phyloP scores from a whole-genome alignment of 2,113 vertebrate species.

The Albula goreensis region DNA sequence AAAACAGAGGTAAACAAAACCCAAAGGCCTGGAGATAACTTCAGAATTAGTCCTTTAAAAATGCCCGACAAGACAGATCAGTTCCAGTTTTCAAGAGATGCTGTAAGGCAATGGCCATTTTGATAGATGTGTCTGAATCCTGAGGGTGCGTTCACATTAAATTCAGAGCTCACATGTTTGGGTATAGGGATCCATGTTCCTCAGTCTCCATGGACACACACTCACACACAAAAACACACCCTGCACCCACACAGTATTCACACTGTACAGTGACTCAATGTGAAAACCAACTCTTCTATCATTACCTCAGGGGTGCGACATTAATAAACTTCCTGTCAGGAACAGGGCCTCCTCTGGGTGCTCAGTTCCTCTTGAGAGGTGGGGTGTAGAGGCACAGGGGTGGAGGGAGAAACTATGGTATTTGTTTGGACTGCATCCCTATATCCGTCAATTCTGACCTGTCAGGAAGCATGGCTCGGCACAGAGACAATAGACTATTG shows the following conservation, averaged over 20 bases:
- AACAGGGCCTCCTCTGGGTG: constrained; percentile 43
- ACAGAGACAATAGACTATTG: constrained; percentile 75
- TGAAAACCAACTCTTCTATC: constrained; percentile 29
- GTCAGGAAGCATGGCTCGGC: constrained; percentile 65
- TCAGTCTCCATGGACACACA: not conserved
- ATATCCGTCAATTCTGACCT: constrained; percentile 49
- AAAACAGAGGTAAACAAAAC: not conserved
- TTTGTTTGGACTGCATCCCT: constrained; percentile 68
- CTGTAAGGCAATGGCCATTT: not conserved
- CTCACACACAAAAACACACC: not conserved
- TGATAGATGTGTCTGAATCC: not conserved
- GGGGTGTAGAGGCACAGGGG: constrained; percentile 40
- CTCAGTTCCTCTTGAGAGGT: constrained; percentile 48
- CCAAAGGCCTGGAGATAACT: not conserved
- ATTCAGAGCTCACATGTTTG: not conserved
- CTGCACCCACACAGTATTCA: constrained; percentile 35
- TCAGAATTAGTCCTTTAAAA: not conserved
- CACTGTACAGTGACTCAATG: constrained; percentile 5
- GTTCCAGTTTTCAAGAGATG: constrained; percentile 11
- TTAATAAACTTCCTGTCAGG: constrained; percentile 71
- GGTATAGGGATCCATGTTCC: not conserved
- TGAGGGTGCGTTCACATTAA: not conserved
- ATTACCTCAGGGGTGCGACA: constrained; percentile 47
- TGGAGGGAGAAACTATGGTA: constrained; percentile 58
- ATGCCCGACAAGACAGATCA: not conserved